These are phyloP conservation scores for Muscina levida DNA, from an alignment of 2,888 invertebrate species.

Conservation along the genomic window DNA sequence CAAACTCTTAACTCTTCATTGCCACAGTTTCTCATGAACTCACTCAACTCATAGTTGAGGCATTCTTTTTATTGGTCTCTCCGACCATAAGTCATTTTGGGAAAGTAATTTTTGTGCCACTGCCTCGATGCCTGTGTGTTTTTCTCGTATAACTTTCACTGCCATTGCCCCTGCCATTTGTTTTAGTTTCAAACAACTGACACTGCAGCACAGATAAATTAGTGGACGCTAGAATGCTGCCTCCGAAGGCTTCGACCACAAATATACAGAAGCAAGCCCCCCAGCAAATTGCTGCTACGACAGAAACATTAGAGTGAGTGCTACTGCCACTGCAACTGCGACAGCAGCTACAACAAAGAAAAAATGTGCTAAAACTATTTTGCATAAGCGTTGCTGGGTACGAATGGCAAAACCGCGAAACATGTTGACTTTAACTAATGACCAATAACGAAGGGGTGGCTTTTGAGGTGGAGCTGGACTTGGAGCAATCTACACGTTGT, in stretches of 20 bases:
- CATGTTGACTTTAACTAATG: slow-evolving; percentile 43
- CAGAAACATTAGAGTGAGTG: too few species aligned
- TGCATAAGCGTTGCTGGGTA: slow-evolving; percentile 51
- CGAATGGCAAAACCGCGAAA: slow-evolving; percentile 34
- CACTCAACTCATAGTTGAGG: slow-evolving; percentile 21
- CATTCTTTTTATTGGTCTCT: slow-evolving; percentile 54
- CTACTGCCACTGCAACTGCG: not conserved
- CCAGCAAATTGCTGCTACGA: not conserved
- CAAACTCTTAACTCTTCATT: slow-evolving; percentile 2
- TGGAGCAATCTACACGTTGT: too few species aligned
- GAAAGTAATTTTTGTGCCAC: slow-evolving; percentile 58
- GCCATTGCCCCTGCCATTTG: slow-evolving; percentile 52
- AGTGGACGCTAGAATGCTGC: slow-evolving; percentile 39
- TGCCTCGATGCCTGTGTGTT: not conserved
- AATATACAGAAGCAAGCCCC: slow-evolving; percentile 9
- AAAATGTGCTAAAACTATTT: slow-evolving; percentile 50
- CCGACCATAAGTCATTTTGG: slow-evolving; percentile 62
- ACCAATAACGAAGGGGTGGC: slow-evolving; percentile 3
- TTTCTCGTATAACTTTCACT: not conserved
- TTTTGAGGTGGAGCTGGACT: not conserved
- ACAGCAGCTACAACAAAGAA: not conserved
- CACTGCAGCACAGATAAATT: slow-evolving; percentile 65
- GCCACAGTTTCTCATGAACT: not conserved
- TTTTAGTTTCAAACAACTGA: slow-evolving; percentile 64
- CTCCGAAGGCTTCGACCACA: not conserved